Conservation (phyloP, 2,888 invertebrate genomes). For the Panzeria rudis region DNA sequence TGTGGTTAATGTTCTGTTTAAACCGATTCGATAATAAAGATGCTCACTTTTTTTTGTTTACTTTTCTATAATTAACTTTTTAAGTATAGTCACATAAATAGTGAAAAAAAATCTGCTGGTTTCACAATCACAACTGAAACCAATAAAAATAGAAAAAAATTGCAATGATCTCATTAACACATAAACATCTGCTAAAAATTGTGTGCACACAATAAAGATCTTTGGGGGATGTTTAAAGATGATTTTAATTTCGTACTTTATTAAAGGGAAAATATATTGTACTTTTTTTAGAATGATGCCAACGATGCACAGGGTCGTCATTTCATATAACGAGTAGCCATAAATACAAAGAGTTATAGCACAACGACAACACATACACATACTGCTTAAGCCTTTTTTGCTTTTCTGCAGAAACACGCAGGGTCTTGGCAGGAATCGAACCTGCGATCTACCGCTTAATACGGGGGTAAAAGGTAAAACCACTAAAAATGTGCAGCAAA, state of each 20-base stretch:
- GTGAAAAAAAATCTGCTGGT: conserved; percentile 46
- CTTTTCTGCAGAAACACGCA: too few species aligned
- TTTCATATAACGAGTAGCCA: too few species aligned
- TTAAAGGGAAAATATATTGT: not conserved
- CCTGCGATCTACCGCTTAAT: too few species aligned
- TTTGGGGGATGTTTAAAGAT: conserved; percentile 14
- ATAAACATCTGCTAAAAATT: conserved; percentile 66
- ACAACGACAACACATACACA: too few species aligned
- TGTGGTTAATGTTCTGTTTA: conserved; percentile 29
- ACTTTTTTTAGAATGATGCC: not conserved
- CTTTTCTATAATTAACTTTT: conserved; percentile 31
- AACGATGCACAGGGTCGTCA: too few species aligned
- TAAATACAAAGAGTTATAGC: too few species aligned
- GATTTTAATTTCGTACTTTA: conserved; percentile 9
- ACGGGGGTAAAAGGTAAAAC: too few species aligned
- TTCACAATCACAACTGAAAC: conserved; percentile 46
- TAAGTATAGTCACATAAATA: conserved; percentile 25
- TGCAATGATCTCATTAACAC: conserved; percentile 64
- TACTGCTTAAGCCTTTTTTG: too few species aligned
- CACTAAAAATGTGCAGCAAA: too few species aligned
- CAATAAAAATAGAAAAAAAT: conserved; percentile 50
- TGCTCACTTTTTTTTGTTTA: conserved; percentile 12
- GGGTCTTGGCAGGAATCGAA: too few species aligned
- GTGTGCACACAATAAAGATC: not conserved
- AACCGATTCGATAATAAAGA: conserved; percentile 15